Evolutionary conservation across 1,140 invertebrate species (phyloP), one percentile per base, ranked within the genome.

Genomic region (Drosophila varians): DNA sequence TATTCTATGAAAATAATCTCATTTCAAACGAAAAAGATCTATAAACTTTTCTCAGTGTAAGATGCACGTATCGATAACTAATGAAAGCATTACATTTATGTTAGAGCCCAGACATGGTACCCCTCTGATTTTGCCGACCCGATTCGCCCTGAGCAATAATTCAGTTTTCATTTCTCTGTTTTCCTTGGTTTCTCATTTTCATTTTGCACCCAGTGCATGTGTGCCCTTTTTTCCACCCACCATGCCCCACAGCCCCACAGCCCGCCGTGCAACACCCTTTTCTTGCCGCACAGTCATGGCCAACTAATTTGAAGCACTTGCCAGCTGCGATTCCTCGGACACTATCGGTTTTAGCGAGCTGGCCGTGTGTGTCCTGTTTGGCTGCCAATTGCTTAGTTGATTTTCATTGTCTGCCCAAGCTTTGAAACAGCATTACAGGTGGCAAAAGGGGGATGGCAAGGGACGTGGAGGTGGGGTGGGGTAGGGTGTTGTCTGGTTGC

Each of bases 61-160:
- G 51, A 43, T 74, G 52, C 62, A 42, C 64, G 57, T 79, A 79
- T 84, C 72, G 80, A 84, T 76, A 84, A 87, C 80, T 84, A 84
- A 84, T 84, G 87, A 86, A 80, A 65, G 82, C 68, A 84, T 86
- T 80, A 86, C 82, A 84, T 80, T 87, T 84, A 80, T 87, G 80
- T 69, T 74, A 61, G 64, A 68, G 42, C 45, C 28, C 47, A 60
- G 60, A 21, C 48, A 47, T 54, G 25, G 55, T 55, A 18, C 8
- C 40, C 31, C 47, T 38, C 16, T 14, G 36, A 48, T 48, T 31
- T 31, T 12, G n/a, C 45, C 61, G 47, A 38, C 19, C 49, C n/a
- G 64, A 14, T 68, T 68, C 26, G 73, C 52, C 73, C 72, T 52
- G 28, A 47, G 55, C 80, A 71, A 83, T 84, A 83, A 86, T 84